Conservation (phyloP, 2,888 invertebrate genomes). For the Linhomoeus sp. region DNA sequence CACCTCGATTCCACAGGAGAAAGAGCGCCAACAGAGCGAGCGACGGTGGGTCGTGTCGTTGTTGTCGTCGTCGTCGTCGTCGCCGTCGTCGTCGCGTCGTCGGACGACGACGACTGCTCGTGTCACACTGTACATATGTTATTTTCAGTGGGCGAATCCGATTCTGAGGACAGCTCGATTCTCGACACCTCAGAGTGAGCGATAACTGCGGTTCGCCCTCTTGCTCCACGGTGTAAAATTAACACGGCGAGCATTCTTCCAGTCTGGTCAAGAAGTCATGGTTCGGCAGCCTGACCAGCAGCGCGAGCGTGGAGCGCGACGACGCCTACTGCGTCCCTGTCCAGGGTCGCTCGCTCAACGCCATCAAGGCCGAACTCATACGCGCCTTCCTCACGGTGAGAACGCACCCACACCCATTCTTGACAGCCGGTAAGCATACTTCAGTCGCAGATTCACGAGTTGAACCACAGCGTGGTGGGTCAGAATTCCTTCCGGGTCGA, state of each 20-base stretch:
- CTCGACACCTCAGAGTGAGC: slow-evolving; percentile 24
- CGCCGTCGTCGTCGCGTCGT: too few species aligned
- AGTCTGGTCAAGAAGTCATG: slow-evolving; percentile 81
- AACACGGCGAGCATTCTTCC: slow-evolving; percentile 7
- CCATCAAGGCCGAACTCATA: slow-evolving; percentile 91
- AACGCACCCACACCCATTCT: slow-evolving; percentile 18
- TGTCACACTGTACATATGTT: too few species aligned
- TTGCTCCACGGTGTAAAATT: too few species aligned
- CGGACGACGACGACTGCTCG: too few species aligned
- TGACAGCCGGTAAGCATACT: too few species aligned
- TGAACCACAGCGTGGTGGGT: slow-evolving; percentile 90
- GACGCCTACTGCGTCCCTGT: slow-evolving; percentile 90
- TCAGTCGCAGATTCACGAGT: slow-evolving; percentile 79
- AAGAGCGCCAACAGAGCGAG: slow-evolving; percentile 46
- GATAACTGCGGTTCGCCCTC: too few species aligned
- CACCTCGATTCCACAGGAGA: slow-evolving; percentile 80
- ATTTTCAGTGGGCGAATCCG: slow-evolving; percentile 14
- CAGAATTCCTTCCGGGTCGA: slow-evolving; percentile 95
- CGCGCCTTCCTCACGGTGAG: slow-evolving; percentile 92
- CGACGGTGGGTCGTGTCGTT: too few species aligned
- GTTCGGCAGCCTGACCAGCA: slow-evolving; percentile 95
- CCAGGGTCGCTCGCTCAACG: slow-evolving; percentile 82
- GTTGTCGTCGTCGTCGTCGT: too few species aligned
- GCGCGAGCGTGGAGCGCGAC: slow-evolving; percentile 52
- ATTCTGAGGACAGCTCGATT: slow-evolving; percentile 22